Evolutionary conservation across 2,113 vertebrate genomes (phyloP), one percentile per base, ranked within the genome.

Genomic region (Podocnemis expansa): DNA sequence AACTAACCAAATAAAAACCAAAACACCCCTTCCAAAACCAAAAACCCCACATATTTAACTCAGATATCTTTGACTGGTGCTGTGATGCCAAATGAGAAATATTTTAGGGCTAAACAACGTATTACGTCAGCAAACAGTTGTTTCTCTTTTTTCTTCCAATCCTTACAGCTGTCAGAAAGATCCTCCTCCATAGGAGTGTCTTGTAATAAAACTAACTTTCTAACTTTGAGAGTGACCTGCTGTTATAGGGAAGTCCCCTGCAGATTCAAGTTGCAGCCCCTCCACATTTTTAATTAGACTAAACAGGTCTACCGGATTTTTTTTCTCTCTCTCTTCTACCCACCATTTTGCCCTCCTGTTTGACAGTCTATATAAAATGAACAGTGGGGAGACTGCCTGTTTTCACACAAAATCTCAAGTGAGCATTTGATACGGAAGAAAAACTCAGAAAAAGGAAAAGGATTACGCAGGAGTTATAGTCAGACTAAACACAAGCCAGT

Each of bases 51-150:
- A 41, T 10, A 3, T 78, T 25, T 31, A 5, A 2, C 0, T 1
- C 10, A 45, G 43, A 41, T 1, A 1, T 25, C 55, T 75, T 0
- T 21, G 19, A 0, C 0, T 3, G 24, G 11, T 52, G 3, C 22
- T 29, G 17, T 56, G 63, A 47, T 47, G 6, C 14, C 52, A 27
- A 49, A 22, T 0, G 1, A 27, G 60, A 31, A 51, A 5, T 5
- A 51, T 47, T 80, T 38, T 38, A 6, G 10, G 38, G 41, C 78
- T 43, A 4, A 82, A n/a, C 76, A 63, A 31, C 5, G 7, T 0
- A 11, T 4, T 41, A 5, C 51, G 88, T 29, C 43, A 5, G 7
- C 0, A 1, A 78, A 43, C 83, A 80, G 78, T 55, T 85, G 83
- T 93, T 14, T 38, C 13, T 25, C n/a, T 43, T 49, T 82, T 34